A percentile compares a stretch with the other conserved stretches of the same genome.
Evolutionary conservation across 2,888 invertebrate genomes (phyloP).

Genomic region (Aleiodes leptofemur): DNA sequence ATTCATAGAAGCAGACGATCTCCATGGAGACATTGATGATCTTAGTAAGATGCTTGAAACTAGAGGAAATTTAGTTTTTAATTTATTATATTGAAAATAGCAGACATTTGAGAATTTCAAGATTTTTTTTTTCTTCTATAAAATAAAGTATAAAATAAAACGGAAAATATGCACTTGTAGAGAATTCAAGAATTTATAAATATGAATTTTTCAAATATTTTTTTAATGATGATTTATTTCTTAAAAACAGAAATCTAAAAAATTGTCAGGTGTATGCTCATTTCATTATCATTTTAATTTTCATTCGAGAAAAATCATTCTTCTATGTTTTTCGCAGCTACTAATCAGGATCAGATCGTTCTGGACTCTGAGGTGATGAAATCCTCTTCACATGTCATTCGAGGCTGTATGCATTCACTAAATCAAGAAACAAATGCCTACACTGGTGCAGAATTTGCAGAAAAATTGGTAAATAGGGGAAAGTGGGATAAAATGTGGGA

Average conservation of each 20-base stretch:
- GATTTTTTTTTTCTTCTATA: no score
- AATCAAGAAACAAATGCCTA: slow-evolving; percentile 63
- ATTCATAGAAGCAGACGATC: slow-evolving; percentile 63
- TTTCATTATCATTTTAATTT: neutral
- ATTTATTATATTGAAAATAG: neutral
- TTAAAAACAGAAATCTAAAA: neutral
- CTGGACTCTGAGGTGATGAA: slow-evolving; percentile 70
- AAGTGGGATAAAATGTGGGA: neutral
- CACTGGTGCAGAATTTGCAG: slow-evolving; percentile 61
- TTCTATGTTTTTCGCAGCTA: slow-evolving; percentile 7
- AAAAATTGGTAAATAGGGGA: slow-evolving; percentile 62
- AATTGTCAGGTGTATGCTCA: no score
- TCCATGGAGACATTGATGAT: slow-evolving; percentile 57
- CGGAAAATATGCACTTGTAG: no score
- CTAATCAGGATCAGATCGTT: slow-evolving; percentile 65
- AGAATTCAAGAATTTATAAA: no score
- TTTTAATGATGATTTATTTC: no score
- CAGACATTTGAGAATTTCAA: no score
- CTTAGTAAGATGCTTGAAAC: slow-evolving; percentile 64
- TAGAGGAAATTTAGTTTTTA: no score
- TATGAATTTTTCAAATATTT: no score
- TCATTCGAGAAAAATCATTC: no score
- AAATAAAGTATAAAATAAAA: no score
- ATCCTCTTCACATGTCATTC: slow-evolving; percentile 66
- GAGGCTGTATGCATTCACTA: slow-evolving; percentile 61